These are phyloP conservation scores for Polylopha cassiicola DNA, from an alignment of 2,888 invertebrate species.

Conservation along the genomic window DNA sequence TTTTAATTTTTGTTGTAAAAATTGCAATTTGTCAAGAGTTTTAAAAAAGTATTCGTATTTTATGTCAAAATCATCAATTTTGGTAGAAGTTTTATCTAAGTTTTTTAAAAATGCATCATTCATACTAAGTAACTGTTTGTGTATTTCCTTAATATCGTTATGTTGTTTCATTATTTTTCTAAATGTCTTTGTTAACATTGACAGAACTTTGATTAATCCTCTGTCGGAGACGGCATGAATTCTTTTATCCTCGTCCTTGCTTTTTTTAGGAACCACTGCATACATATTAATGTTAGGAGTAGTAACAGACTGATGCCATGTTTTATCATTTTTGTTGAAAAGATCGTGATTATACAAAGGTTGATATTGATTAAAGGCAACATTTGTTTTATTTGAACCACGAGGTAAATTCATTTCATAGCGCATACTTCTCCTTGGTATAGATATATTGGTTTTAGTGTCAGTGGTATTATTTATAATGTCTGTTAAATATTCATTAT, in stretches of 20 bases:
- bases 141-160: constrained; percentile 52
- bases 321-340: constrained; percentile 41
- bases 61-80: constrained; percentile 51
- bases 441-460: constrained; percentile 13
- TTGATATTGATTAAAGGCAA: constrained; percentile 26
- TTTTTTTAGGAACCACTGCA: constrained; percentile 42
- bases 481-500: constrained; percentile 1
- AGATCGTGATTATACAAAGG: constrained; percentile 39
- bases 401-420: constrained; percentile 41
- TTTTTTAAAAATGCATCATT: constrained; percentile 49
- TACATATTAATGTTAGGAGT: constrained; percentile 38
- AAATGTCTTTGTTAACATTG: constrained; percentile 62
- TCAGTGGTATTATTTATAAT: constrained; percentile 9
- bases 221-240: constrained; percentile 49
- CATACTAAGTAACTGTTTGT: constrained; percentile 40
- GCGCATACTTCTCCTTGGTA: constrained; percentile 48
- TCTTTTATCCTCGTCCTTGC: constrained; percentile 30
- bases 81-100: constrained; percentile 34
- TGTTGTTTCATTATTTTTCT: constrained; percentile 66
- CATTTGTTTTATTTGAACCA: constrained; percentile 35
- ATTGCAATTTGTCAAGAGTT: constrained; percentile 43
- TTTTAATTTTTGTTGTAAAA: constrained; percentile 39
- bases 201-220: constrained; percentile 57
- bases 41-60: constrained; percentile 50
- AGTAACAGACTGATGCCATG: constrained; percentile 48